A percentile compares a stretch with the other conserved stretches of the same genome.
These are phyloP conservation scores for Tipula vernalis DNA, from an alignment of 2,888 invertebrate species.

Conservation along the genomic window DNA sequence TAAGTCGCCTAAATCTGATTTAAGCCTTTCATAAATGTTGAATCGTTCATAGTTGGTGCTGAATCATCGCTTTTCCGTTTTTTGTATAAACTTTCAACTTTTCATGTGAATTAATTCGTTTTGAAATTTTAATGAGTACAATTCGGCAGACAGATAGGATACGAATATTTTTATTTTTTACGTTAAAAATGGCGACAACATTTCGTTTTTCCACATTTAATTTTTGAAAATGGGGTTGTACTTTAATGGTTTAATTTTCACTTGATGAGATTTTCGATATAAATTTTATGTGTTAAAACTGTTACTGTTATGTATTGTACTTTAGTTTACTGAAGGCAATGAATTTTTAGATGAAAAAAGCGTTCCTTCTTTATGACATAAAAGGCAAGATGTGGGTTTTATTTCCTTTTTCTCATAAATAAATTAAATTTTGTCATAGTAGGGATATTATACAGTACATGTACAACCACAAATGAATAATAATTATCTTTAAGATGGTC, in stretches of 20 bases:
- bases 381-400: too few relatives aligned
- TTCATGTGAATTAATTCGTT: not conserved
- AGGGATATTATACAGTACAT: too few relatives aligned
- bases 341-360: not conserved
- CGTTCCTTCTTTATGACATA: too few relatives aligned
- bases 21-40: not conserved
- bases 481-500: too few relatives aligned
- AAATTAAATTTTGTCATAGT: too few relatives aligned
- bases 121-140: not conserved
- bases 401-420: too few relatives aligned
- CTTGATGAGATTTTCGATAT: not conserved
- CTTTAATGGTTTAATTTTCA: not conserved
- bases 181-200: not conserved
- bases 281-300: too few relatives aligned
- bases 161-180: not conserved
- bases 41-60: not conserved
- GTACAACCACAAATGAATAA: too few relatives aligned
- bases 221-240: not conserved
- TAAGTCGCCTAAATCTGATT: not conserved
- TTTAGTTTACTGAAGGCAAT: not conserved
- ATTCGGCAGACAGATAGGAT: not conserved
- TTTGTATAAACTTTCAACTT: not conserved
- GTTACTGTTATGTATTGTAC: too few relatives aligned
- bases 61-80: too few relatives aligned
- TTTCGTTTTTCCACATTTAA: not conserved